Percentiles rank a stretch among this genome's conserved stretches.
Conservation (phyloP, 1,140 invertebrate species). For the Drosophila bocki region DNA sequence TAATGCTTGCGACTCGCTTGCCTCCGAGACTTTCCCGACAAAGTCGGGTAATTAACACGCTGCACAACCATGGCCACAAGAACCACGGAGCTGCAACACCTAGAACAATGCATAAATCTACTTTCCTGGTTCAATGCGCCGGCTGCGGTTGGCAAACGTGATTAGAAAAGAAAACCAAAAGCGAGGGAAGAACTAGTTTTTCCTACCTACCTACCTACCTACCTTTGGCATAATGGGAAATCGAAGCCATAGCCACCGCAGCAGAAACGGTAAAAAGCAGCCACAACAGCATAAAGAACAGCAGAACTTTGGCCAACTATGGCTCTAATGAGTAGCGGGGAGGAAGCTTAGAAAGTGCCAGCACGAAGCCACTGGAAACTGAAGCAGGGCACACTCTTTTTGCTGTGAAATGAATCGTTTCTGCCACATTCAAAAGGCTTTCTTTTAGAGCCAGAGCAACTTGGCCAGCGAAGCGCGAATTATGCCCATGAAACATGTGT, state of each 20-base stretch:
- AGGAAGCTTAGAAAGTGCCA: conserved; percentile 65
- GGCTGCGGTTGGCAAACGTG: conserved; percentile 61
- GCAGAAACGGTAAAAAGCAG: conserved; percentile 22
- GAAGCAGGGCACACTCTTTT: conserved; percentile 32
- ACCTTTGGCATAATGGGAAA: conserved; percentile 64
- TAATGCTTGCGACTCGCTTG: conserved; percentile 57
- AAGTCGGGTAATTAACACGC: conserved; percentile 73
- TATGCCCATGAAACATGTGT: conserved; percentile 61
- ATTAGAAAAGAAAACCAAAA: conserved; percentile 61
- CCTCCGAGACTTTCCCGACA: conserved; percentile 49
- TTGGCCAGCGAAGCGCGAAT: conserved; percentile 64
- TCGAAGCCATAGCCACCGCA: conserved; percentile 53
- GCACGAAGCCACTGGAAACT: conserved; percentile 33
- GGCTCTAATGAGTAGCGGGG: conserved; percentile 37
- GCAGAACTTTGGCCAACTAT: conserved; percentile 32
- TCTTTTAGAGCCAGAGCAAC: conserved; percentile 19
- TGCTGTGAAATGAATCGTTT: conserved; percentile 41
- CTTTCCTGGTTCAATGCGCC: conserved; percentile 69
- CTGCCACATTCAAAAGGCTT: conserved; percentile 51
- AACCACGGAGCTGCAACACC: conserved; percentile 25
- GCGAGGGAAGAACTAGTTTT: conserved; percentile 58
- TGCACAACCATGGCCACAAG: conserved; percentile 42
- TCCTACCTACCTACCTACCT: conserved; percentile 1
- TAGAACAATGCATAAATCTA: conserved; percentile 68
- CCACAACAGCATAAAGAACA: conserved; percentile 30